Percentiles rank a stretch among this genome's conserved stretches.
These are phyloP conservation scores for Lates japonicus DNA, from an alignment of 2,797 vertebrate genomes.

Conservation along the genomic window DNA sequence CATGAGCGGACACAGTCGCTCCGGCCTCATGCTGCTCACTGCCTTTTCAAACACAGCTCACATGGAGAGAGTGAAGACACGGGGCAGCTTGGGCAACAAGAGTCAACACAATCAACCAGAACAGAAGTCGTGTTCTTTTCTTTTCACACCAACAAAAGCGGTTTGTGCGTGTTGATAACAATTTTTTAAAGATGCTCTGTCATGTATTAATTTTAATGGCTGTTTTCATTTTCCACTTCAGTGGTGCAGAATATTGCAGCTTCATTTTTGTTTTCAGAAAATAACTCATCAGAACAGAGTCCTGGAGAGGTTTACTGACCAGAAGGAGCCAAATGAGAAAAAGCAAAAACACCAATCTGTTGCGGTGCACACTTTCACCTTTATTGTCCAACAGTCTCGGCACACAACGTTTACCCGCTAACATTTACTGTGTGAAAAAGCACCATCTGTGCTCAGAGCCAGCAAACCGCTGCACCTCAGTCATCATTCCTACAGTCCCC, in stretches of 20 bases:
- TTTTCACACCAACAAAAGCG: constrained; percentile 17
- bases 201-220: constrained; percentile 49
- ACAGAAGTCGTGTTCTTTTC: constrained; percentile 67
- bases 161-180: constrained; percentile 24
- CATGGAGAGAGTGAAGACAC: constrained; percentile 64
- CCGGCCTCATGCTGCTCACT: constrained; percentile 68
- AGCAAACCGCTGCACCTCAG: constrained; percentile 49
- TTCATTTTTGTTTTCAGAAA: constrained; percentile 47
- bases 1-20: constrained; percentile 60
- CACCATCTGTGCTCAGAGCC: constrained; percentile 76
- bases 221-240: constrained; percentile 77
- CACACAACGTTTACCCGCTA: constrained; percentile 55
- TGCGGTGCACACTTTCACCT: constrained; percentile 41
- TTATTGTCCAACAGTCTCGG: constrained; percentile 47
- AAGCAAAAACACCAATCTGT: constrained; percentile 58
- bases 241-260: constrained; percentile 70
- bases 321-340: constrained; percentile 61
- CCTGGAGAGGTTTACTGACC: constrained; percentile 58
- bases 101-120: constrained; percentile 65
- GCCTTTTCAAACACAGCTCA: constrained; percentile 74
- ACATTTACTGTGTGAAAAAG: constrained; percentile 68
- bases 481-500: constrained; percentile 73
- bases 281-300: constrained; percentile 60
- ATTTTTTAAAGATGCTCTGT: constrained; percentile 26
- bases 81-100: constrained; percentile 72